Evolutionary conservation across 2,113 vertebrate species (phyloP), one percentile per base, ranked within the genome.

Genomic region (Plestiodon gilberti): DNA sequence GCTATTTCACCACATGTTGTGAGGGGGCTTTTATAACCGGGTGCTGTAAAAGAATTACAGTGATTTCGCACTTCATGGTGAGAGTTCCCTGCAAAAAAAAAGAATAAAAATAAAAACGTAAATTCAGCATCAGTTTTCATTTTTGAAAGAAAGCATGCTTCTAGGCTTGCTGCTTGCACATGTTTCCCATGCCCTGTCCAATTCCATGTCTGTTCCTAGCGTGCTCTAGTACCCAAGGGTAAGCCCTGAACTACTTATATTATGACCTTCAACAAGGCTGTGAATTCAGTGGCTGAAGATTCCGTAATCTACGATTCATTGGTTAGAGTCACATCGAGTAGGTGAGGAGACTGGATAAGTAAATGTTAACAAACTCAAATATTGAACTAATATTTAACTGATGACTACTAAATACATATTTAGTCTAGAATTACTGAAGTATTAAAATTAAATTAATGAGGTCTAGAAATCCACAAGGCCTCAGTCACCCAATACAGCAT

Each of bases 321-420:
- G n/a, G 40, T 4, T 52, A 13, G 14, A 65, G 23, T 65, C 43
- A 77, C 10, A 28, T 55, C 38, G 77, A 62, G 30, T 40, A n/a
- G 33, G 52, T 82, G 70, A 70, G 35, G 38, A 70, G 48, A 30
- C 83, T 57, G 69, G 75, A 78, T 69, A 78, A 85, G 48, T 70
- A 48, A 78, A 85, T 78, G 75, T 70, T 78, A 78, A 59, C 62
- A 65, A 55, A 48, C 17, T 70, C 33, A 40, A 30, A 85, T 85
- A 85, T 69, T 38, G 75, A 40, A 40, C 33, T 57, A 70, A 59
- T 40, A 70, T 30, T 40, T 69, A 80, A 73, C 65, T 48, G 55
- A 35, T 62, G 61, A 33, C 55, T 77, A 65, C 20, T 77, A 25
- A 52, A 77, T 43, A 86, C 11, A 38, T 38, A 52, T 33, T 73